Base-by-base conservation (phyloP, 2,797 vertebrate species). In the Eulemur rubriventer region DNA sequence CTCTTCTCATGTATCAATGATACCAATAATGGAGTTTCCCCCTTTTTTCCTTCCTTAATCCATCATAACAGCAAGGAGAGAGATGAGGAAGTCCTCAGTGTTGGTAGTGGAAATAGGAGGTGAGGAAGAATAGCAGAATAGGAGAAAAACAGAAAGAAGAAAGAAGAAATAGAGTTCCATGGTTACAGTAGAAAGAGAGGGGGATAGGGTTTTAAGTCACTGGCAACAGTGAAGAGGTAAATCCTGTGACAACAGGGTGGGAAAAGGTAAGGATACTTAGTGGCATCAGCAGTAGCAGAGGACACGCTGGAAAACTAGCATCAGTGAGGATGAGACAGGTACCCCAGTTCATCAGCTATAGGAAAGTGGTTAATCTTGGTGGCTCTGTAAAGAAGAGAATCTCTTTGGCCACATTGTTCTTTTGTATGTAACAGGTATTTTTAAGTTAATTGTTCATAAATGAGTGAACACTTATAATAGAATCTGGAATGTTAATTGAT, bases 381-480 rank as follows among this genome's bases (percentile, higher is more conserved):
- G 20, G 7, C 46, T 63, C 43, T 41, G 63, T 41, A 72, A n/a
- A 52, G 43, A 78, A 22, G 69, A 95, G 80, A 55, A 59, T 28
- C 61, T 85, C 57, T 59, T 52, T 79, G 76, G 26, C 78, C 73
- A 46, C 22, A 75, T 55, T 83, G 41, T 12, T 73, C 41, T 89
- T 91, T 75, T 48, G 2, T 89, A 24, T 72, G 28, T 52, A 89
- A 63, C 26, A 30, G 50, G 0, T 85, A 89, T 80, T 85, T 96
- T 89, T 83, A 91, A 86, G 35, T 88, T 81, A 91, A 26, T 88
- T 73, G 16, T 89, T 82, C 43, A 22, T 86, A 55, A 85, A 43
- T 82, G 65, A 81, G 35, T 83, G 67, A 85, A 30, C 75, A 88
- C 14, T 28, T 91, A 18, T 50, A 93, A 81, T 79, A 63, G 72